Conservation (phyloP, 1,140 invertebrate genomes). For the Limonius californicus region DNA sequence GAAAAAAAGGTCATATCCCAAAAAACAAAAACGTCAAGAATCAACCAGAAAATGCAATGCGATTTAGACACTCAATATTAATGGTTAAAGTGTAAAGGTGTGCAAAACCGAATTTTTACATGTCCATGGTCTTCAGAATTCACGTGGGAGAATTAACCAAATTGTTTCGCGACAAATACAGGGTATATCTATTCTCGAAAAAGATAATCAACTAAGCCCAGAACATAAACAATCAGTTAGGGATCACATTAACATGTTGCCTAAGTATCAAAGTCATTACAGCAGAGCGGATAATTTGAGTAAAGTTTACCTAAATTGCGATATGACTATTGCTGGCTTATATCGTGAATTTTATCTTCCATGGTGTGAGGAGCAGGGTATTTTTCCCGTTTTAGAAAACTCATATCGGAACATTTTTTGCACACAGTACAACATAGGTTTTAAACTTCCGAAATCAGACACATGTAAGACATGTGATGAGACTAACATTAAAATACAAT, state of each 20-base stretch:
- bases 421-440: conserved; percentile 23
- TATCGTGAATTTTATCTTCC: conserved; percentile 21
- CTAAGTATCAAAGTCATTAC: conserved; percentile 10
- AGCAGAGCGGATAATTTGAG: conserved; percentile 2
- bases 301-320: conserved; percentile 15
- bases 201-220: conserved; percentile 2
- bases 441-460: conserved; percentile 22
- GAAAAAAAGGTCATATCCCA: too few species aligned
- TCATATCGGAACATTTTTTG: conserved; percentile 22
- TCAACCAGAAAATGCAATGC: too few species aligned
- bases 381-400: background rate
- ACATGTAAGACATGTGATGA: conserved; percentile 16
- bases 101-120: too few species aligned
- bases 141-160: too few species aligned
- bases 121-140: too few species aligned
- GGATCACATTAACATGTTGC: conserved; percentile 17
- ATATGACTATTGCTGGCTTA: conserved; percentile 13
- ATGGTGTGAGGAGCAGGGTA: conserved; percentile 18
- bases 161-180: background rate
- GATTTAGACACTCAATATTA: too few species aligned
- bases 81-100: too few species aligned
- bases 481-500: background rate
- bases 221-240: conserved; percentile 5
- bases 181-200: conserved; percentile 2
- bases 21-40: too few species aligned